Conservation (phyloP, 1,140 invertebrate species). For the Cotesia typhae region DNA sequence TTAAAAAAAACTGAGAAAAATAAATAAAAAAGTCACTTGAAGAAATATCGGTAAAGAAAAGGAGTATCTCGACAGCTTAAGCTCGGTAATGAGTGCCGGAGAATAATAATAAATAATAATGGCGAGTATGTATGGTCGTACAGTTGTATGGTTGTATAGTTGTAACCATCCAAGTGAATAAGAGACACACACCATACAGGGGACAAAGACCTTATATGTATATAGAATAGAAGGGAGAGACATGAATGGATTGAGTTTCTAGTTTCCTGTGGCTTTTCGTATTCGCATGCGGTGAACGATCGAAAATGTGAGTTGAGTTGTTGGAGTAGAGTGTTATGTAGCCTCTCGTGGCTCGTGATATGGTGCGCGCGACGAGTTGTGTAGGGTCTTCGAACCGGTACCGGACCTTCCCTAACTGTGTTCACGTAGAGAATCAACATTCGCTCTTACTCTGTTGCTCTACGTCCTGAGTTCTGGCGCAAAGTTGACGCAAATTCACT, state of each 20-base stretch:
- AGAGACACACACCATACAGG: neutral
- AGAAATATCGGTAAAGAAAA: too few species aligned
- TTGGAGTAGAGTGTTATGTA: neutral
- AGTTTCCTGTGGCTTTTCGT: conserved; percentile 19
- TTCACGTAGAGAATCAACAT: conserved; percentile 19
- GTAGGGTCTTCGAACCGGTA: conserved; percentile 24
- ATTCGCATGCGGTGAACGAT: conserved; percentile 21
- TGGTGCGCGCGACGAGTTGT: conserved; percentile 12
- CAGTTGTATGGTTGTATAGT: conserved; percentile 1
- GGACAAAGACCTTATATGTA: conserved; percentile 24
- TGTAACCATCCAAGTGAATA: too few species aligned
- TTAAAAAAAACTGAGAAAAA: too few species aligned
- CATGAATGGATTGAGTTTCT: conserved; percentile 32
- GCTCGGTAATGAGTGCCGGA: too few species aligned
- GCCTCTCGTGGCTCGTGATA: neutral
- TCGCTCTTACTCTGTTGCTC: too few species aligned
- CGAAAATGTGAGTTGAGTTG: conserved; percentile 16
- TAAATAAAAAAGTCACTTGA: too few species aligned
- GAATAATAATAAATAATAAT: neutral
- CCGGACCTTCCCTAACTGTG: conserved; percentile 30
- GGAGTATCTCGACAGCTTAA: too few species aligned
- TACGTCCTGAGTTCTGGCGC: too few species aligned
- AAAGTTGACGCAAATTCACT: too few species aligned
- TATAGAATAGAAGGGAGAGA: neutral
- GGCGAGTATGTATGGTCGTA: neutral